These are phyloP conservation scores for Eretmocerus hayati DNA, from an alignment of 2,888 invertebrate species.

Conservation along the genomic window DNA sequence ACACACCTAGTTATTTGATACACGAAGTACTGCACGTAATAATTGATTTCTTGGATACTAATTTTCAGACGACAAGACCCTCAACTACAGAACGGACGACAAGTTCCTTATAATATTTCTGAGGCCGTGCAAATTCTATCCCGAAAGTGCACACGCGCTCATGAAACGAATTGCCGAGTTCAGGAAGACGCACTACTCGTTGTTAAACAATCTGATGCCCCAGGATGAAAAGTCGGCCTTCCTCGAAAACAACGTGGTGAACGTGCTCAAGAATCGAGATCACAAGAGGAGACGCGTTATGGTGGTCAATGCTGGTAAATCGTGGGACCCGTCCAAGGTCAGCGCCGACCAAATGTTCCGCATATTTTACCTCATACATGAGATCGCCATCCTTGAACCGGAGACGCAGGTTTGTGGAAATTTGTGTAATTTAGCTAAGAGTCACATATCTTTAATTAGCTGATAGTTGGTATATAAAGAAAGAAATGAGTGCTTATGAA, in stretches of 20 bases:
- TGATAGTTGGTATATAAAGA: no score
- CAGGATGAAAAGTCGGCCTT: slow-evolving; percentile 62
- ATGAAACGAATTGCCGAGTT: slow-evolving; percentile 73
- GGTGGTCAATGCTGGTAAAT: slow-evolving; percentile 64
- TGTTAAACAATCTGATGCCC: slow-evolving; percentile 62
- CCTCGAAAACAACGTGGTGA: slow-evolving; percentile 66
- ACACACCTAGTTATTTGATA: no score
- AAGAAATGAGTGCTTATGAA: no score
- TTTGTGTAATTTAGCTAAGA: no score
- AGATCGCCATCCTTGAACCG: slow-evolving; percentile 68
- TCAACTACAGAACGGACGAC: slow-evolving; percentile 67
- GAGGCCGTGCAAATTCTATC: slow-evolving; percentile 76
- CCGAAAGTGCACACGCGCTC: slow-evolving; percentile 71
- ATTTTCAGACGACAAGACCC: slow-evolving; percentile 55
- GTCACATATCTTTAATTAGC: no score
- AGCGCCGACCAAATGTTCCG: slow-evolving; percentile 70
- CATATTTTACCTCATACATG: slow-evolving; percentile 73
- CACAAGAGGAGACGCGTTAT: slow-evolving; percentile 69
- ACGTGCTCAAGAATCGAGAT: slow-evolving; percentile 69
- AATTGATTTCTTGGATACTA: no score
- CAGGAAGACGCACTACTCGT: slow-evolving; percentile 60
- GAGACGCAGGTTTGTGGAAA: slow-evolving; percentile 63
- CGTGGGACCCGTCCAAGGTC: slow-evolving; percentile 71
- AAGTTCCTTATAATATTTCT: slow-evolving; percentile 71
- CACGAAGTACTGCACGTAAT: no score